These are phyloP conservation scores for Lytechinus pictus DNA, from an alignment of 35 echinoderm and acorn worm species.

Conservation along the genomic window DNA sequence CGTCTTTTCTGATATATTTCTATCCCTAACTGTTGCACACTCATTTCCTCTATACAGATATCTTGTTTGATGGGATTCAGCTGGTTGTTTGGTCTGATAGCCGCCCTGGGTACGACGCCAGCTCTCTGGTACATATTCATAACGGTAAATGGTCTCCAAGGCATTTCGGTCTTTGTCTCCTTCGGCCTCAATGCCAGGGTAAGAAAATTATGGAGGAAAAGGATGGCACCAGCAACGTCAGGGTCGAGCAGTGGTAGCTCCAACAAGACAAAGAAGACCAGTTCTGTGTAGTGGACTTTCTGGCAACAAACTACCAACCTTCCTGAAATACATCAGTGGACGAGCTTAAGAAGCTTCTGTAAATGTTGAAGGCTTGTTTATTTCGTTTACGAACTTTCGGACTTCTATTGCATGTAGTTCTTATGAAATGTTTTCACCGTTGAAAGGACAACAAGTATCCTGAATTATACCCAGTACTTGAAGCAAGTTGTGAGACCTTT, in stretches of 20 bases:
- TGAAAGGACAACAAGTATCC: no score
- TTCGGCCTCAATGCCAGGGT: constrained; percentile 56
- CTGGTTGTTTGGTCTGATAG: constrained; percentile 81
- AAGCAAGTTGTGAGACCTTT: no score
- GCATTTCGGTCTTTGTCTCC: constrained; percentile 71
- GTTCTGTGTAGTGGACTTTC: neutral
- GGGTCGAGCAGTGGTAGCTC: neutral
- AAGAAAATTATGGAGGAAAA: constrained; percentile 26
- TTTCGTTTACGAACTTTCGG: no score
- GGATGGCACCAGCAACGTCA: neutral
- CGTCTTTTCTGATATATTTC: neutral
- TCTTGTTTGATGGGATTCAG: constrained; percentile 78
- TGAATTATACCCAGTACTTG: no score
- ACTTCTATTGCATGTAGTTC: no score
- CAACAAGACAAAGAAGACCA: neutral
- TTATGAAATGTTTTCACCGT: no score
- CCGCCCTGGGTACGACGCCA: constrained; percentile 43
- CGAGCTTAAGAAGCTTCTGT: no score
- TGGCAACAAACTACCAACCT: neutral
- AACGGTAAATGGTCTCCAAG: constrained; percentile 69
- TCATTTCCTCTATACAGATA: constrained; percentile 36
- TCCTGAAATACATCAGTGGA: no score
- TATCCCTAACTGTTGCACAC: no score
- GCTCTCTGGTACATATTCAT: constrained; percentile 79
- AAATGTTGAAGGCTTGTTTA: no score